A percentile compares a stretch with the other conserved stretches of the same genome.
phyloP scores from a whole-genome alignment of 2,113 vertebrate genomes.

The Athene noctua region DNA sequence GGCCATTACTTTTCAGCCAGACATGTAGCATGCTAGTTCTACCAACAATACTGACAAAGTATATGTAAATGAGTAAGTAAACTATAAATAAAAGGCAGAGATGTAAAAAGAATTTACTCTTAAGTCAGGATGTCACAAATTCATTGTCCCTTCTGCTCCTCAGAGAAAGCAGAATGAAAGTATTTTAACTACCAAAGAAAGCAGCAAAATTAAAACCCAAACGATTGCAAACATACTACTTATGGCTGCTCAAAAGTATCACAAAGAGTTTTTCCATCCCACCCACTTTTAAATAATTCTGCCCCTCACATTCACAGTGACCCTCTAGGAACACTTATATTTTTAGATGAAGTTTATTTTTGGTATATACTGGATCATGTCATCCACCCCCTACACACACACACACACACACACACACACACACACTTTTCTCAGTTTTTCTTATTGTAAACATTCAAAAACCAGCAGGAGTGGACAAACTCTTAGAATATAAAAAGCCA shows the following conservation, averaged over 20 bases:
- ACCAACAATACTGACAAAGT: background rate
- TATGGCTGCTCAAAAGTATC: background rate
- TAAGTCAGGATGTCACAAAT: background rate
- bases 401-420: too few species aligned
- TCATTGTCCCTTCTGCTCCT: background rate
- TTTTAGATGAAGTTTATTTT: too few species aligned
- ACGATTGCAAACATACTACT: background rate
- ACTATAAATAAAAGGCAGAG: background rate
- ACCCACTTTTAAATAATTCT: background rate
- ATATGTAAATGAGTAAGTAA: background rate
- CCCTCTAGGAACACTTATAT: background rate
- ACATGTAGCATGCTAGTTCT: background rate
- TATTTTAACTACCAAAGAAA: background rate
- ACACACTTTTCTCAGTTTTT: background rate
- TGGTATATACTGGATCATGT: background rate
- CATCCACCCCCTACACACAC: background rate
- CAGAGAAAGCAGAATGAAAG: background rate
- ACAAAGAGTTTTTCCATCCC: background rate
- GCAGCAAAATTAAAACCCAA: background rate
- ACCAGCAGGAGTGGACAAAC: background rate
- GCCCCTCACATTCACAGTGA: background rate
- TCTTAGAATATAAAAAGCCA: background rate
- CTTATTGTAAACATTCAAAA: background rate
- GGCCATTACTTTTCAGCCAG: background rate
- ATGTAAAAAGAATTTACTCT: background rate